phyloP scores from a whole-genome alignment of 2,888 invertebrate species.

The Leucophenga montana region DNA sequence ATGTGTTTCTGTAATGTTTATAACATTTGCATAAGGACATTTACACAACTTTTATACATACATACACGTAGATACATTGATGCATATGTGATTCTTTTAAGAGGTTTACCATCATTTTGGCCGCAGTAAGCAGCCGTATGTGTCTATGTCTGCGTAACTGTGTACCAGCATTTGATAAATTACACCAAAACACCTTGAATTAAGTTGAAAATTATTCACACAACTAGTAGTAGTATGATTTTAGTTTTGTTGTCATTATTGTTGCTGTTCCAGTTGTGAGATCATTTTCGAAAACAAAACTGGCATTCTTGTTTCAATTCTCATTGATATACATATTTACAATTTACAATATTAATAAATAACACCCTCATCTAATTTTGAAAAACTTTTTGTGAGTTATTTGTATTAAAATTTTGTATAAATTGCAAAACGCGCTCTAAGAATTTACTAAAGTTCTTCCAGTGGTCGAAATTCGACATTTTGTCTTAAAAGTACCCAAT shows the following conservation, averaged over 20 bases:
- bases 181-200: conserved; percentile 15
- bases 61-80: background rate
- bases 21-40: background rate
- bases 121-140: background rate
- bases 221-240: background rate
- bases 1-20: background rate
- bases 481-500: no score
- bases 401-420: no score
- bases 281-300: background rate
- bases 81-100: background rate
- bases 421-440: no score
- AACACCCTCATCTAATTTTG: no score
- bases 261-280: background rate
- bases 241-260: background rate
- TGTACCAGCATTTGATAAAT: conserved; percentile 3
- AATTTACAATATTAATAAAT: no score
- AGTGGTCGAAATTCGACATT: no score
- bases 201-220: conserved; percentile 20
- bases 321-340: no score
- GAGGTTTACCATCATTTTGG: background rate
- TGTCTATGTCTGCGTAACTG: conserved; percentile 1
- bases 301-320: no score
- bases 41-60: background rate
- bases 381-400: no score
- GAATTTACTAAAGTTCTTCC: no score